phyloP scores from a whole-genome alignment of 2,113 vertebrate genomes.

The Clarias gariepinus region DNA sequence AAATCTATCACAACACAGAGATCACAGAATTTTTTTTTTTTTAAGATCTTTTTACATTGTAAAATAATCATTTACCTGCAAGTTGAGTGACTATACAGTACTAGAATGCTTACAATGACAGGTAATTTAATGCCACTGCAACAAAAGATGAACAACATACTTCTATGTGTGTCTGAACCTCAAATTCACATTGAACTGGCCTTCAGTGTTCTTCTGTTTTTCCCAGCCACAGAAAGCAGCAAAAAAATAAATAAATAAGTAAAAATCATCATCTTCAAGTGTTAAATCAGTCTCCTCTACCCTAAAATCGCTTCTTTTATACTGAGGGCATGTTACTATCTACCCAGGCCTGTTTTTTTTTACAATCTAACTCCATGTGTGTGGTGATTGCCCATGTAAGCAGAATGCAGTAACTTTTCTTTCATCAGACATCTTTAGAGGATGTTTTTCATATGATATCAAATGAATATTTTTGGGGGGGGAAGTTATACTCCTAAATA shows the following conservation, averaged over 20 bases:
- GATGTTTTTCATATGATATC: too few species aligned
- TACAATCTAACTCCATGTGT: background rate
- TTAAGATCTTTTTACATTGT: background rate
- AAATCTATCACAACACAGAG: background rate
- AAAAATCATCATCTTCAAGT: background rate
- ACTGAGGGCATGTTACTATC: background rate
- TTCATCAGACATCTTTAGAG: background rate
- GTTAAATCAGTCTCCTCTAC: background rate
- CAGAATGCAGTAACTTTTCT: background rate
- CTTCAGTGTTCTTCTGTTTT: background rate
- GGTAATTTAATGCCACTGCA: background rate
- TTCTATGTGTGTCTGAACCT: background rate
- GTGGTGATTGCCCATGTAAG: background rate
- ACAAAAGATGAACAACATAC: background rate
- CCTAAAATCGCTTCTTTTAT: background rate
- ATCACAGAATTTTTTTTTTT: background rate
- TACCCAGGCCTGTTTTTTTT: background rate
- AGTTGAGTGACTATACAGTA: background rate
- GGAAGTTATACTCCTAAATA: background rate
- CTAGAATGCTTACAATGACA: background rate
- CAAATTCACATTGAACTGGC: background rate
- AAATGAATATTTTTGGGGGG: too few species aligned
- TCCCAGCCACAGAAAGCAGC: too few species aligned
- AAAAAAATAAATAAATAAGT: background rate
- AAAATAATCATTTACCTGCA: background rate